Base-by-base conservation (phyloP, 2,888 invertebrate species). In the Zygogramma bicolorata region DNA sequence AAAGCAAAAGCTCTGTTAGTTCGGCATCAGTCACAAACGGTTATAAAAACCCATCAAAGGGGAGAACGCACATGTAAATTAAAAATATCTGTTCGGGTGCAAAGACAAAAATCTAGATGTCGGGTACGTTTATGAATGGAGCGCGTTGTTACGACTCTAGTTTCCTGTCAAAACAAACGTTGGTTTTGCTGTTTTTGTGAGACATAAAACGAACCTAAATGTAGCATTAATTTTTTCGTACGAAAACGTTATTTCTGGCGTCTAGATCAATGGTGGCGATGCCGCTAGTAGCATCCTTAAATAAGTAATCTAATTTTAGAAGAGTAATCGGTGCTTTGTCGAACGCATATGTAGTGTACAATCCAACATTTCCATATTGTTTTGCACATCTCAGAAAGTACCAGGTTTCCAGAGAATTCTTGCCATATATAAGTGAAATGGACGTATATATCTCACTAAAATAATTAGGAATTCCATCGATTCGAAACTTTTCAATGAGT, bases 81-180 rank as follows among this genome's bases (percentile, higher is more conserved):
- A 66, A 66, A 66, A 78, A 77, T 77, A 77, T 75, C 76, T 63
- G 71, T 74, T 73, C 68, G 70, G 60, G 59, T 62, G 66, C 68
- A 73, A 72, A 71, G 74, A 69, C 70, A 71, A 74, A 61, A 65
- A 65, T 74, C 74, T 74, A 46, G 66, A 69, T 76, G 72, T 68
- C 71, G 66, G 73, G 68, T 73, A 69, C 70, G 67, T 75, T 79
- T 78, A 75, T 75, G 76, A 76, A 77, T 74, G 76, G 71, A 60
- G 66, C 65, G 62, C 75, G 76, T 78, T 78, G 76, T 77, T 78
- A 79, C 76, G 77, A 75, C 76, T 73, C 69, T 73, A 68, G 78
- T 76, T 78, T 79, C 79, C 79, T 77, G 79, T 77, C 71, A 59
- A 67, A 67, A 67, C 25, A 67, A 40, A 31, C 67, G 42, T 46